A percentile compares a stretch with the other conserved stretches of the same genome.
Evolutionary conservation across 1,140 invertebrate species (phyloP).

Genomic region (Drosophila orena): DNA sequence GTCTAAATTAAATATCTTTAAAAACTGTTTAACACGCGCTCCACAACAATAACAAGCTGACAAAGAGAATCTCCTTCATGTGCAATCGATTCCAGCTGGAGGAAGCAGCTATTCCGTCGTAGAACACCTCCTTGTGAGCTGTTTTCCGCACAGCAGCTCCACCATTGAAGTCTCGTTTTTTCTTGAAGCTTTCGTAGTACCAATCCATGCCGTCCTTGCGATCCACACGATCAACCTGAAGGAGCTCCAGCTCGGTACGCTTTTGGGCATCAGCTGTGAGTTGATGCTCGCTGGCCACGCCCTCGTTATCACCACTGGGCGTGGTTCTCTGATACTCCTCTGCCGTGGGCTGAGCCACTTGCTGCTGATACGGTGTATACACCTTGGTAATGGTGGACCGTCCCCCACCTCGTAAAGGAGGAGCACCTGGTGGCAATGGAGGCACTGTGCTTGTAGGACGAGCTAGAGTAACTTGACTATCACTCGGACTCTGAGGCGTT

Average conservation of each 20-base stretch:
- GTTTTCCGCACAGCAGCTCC: slow-evolving; percentile 43
- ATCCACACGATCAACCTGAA: slow-evolving; percentile 44
- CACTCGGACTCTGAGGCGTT: slow-evolving; percentile 27
- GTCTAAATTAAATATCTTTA: slow-evolving; percentile 54
- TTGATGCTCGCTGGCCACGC: slow-evolving; percentile 58
- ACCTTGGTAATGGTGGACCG: slow-evolving; percentile 88
- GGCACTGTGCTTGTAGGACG: slow-evolving; percentile 16
- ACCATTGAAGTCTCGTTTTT: slow-evolving; percentile 70
- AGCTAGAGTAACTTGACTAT: slow-evolving; percentile 34
- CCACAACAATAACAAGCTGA: slow-evolving; percentile 50
- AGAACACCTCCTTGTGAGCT: slow-evolving; percentile 48
- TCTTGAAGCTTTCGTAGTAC: slow-evolving; percentile 91
- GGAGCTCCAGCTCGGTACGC: slow-evolving; percentile 50
- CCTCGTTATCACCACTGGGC: slow-evolving; percentile 58
- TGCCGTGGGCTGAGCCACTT: slow-evolving; percentile 72
- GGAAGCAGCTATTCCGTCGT: slow-evolving; percentile 26
- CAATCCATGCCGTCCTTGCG: slow-evolving; percentile 87
- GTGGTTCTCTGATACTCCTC: slow-evolving; percentile 83
- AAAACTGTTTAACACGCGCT: slow-evolving; percentile 61
- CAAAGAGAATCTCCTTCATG: slow-evolving; percentile 24
- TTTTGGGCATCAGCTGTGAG: slow-evolving; percentile 64
- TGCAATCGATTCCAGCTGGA: slow-evolving; percentile 26
- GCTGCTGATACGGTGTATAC: slow-evolving; percentile 85
- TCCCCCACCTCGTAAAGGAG: slow-evolving; percentile 68
- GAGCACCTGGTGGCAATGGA: slow-evolving; percentile 30